Conservation (phyloP, 2,113 vertebrate species). For the Pogonocichla stellata region DNA sequence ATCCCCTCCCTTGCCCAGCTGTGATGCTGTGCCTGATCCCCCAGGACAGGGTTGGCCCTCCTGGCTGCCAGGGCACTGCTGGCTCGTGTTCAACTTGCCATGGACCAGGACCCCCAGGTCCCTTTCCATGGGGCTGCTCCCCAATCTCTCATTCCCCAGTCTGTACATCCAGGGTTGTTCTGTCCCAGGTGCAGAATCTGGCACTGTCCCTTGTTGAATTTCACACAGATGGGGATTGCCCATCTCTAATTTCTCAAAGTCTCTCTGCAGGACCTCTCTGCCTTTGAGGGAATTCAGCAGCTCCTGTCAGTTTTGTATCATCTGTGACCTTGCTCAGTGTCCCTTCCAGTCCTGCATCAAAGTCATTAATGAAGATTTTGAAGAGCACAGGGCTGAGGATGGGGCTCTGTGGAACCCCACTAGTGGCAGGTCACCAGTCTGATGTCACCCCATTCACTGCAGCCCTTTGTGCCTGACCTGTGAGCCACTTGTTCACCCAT, state of each 20-base stretch:
- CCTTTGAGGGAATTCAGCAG: too few relatives aligned
- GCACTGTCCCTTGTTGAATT: too few relatives aligned
- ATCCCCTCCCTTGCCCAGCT: fast-evolving
- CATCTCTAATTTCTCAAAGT: too few relatives aligned
- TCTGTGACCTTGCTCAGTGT: background rate
- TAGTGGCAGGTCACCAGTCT: background rate
- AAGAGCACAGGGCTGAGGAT: background rate
- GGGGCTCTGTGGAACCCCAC: background rate
- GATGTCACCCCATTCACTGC: background rate
- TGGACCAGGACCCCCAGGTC: fast-evolving
- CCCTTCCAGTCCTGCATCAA: background rate
- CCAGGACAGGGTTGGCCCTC: background rate
- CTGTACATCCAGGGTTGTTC: too few relatives aligned
- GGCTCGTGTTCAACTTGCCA: fast-evolving
- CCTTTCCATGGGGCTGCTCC: background rate
- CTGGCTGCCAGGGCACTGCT: background rate
- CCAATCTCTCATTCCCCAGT: background rate
- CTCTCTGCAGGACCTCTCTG: too few relatives aligned
- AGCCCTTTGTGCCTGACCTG: fast-evolving
- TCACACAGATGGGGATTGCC: too few relatives aligned
- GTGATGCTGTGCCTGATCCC: fast-evolving
- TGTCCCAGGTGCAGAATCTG: background rate
- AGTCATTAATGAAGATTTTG: background rate
- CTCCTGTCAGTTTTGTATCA: too few relatives aligned
- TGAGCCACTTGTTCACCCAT: background rate